Base-by-base conservation (phyloP, 2,113 vertebrate genomes). In the Chionis minor region DNA sequence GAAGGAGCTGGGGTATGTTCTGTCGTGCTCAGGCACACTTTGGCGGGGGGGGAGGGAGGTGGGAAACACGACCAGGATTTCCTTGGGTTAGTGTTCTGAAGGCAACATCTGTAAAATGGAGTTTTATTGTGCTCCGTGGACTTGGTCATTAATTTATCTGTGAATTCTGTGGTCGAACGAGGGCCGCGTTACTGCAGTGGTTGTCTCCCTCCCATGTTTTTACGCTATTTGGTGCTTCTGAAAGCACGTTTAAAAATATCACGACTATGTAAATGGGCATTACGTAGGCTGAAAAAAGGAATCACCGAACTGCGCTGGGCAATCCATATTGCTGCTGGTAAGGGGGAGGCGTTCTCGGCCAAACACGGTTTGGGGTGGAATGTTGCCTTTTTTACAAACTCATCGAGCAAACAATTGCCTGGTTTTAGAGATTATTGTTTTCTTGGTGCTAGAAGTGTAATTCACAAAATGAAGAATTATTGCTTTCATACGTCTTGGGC, bases 231-330 rank as follows among this genome's bases (percentile, higher is more conserved):
- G 62, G 65, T 52, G 67, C 51, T 81, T 86, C 65, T 69, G 82
- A 65, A 90, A 33, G 42, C 72, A 32, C 86, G 8, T 66, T 92
- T 73, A 27, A 77, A 92, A 86, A 94, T 92, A 86, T 69, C 92
- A 62, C 8, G 67, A 13, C 85, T 86, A 7, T 93, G 92, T 86
- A 73, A 77, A 70, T 51, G 65, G 42, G 12, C 54, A 61, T 82
- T 95, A 86, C 58, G 86, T 94, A 81, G 92, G 38, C 75, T 94
- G 80, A 42, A 82, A 72, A 73, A 94, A 90, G 88, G 88, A 83
- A 83, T 90, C 92, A n/a, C 84, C n/a, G 4, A 65, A 26, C 81
- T 87, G 93, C 24, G 5, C 90, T 49, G 93, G 94, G 87, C 91
- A 69, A 35, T 63, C 89, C 58, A 17, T 85, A 56, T 33, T 87